These are phyloP conservation scores for Synergus laeviventris DNA, from an alignment of 2,888 invertebrate species.

Conservation along the genomic window DNA sequence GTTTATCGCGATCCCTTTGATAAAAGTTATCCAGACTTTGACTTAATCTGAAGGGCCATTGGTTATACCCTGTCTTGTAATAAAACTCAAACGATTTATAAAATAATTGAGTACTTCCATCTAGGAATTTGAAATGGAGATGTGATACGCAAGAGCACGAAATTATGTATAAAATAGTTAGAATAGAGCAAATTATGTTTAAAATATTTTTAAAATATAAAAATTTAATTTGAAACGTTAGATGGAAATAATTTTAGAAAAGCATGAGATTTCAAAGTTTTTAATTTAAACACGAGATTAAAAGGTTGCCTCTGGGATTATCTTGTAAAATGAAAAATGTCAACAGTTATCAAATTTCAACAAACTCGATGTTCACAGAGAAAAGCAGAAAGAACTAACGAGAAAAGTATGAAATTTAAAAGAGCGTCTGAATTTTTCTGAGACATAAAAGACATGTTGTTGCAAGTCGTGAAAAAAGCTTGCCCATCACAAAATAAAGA, in stretches of 20 bases:
- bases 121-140: not conserved
- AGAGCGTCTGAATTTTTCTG: slow-evolving; percentile 7
- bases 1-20: slow-evolving; percentile 7
- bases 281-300: not conserved
- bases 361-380: not conserved
- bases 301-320: not conserved
- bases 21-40: not conserved
- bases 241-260: not conserved
- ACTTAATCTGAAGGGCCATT: not conserved
- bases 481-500: slow-evolving; percentile 1
- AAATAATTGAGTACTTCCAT: not conserved
- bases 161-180: too few relatives aligned
- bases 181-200: too few relatives aligned
- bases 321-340: slow-evolving; percentile 4
- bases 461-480: not conserved
- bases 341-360: slow-evolving; percentile 5
- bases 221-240: not conserved
- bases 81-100: not conserved
- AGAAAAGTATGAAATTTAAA: slow-evolving; percentile 13
- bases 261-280: not conserved
- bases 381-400: slow-evolving; percentile 2
- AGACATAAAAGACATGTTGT: slow-evolving; percentile 16
- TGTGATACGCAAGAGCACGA: too few relatives aligned
- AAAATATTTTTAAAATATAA: too few relatives aligned
- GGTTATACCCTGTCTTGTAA: not conserved